phyloP scores from a whole-genome alignment of 2,888 invertebrate species.

The Horisme vitalbata region DNA sequence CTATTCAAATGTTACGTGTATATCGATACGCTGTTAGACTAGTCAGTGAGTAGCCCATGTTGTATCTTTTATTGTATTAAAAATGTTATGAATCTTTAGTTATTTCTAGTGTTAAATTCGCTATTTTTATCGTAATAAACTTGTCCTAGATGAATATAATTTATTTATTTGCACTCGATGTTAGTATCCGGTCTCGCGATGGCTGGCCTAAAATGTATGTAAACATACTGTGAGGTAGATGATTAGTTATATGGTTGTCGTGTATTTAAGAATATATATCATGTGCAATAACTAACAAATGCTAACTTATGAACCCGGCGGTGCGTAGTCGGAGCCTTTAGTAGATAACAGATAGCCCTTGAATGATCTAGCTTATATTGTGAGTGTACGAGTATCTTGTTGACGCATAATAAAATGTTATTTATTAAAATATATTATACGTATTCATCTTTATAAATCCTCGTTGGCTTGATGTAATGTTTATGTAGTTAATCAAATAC shows the following conservation, averaged over 20 bases:
- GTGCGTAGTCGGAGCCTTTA: conserved; percentile 60
- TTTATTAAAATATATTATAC: conserved; percentile 45
- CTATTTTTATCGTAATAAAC: conserved; percentile 66
- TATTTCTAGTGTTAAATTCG: conserved; percentile 72
- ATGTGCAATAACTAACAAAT: conserved; percentile 69
- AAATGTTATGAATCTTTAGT: conserved; percentile 78
- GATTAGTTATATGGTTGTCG: conserved; percentile 47
- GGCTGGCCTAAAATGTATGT: conserved; percentile 42
- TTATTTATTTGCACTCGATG: conserved; percentile 70
- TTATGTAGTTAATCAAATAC: conserved; percentile 39
- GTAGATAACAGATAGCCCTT: conserved; percentile 53
- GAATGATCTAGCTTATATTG: conserved; percentile 59
- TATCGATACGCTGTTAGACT: conserved; percentile 74
- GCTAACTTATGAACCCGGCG: conserved; percentile 67
- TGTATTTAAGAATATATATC: conserved; percentile 49
- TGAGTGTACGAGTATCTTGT: conserved; percentile 62
- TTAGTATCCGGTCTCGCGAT: conserved; percentile 37
- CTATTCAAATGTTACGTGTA: conserved; percentile 69
- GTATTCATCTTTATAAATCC: conserved; percentile 54
- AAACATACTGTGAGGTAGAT: conserved; percentile 36
- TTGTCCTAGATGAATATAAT: conserved; percentile 66
- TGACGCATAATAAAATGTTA: conserved; percentile 75
- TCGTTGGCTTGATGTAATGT: conserved; percentile 67
- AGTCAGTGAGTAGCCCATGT: conserved; percentile 80
- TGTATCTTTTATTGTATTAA: conserved; percentile 75